Evolutionary conservation across 2,888 invertebrate genomes (phyloP), one percentile per base, ranked within the genome.

Genomic region (Argyresthia albistria): DNA sequence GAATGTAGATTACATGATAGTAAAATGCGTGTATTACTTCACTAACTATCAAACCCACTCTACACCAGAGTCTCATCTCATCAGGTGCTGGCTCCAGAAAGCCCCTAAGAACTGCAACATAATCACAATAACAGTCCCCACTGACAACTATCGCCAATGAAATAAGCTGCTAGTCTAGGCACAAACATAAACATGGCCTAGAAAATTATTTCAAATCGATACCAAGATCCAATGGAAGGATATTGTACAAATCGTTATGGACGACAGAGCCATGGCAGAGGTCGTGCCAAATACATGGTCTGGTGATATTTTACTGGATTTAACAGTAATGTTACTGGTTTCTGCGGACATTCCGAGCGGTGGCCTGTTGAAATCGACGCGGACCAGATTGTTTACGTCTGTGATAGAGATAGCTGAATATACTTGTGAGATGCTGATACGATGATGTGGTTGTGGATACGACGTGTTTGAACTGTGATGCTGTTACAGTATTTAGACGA

Each of bases 341-440:
- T 56, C 53, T 60, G 51, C 51, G 61, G 58, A 62, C 63, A 62
- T 60, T 60, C 60, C 61, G 56, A 51, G 25, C 51, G 53, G 60
- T 59, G 62, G 63, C 61, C 75, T 76, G 76, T 80, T 75, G 82
- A 81, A 81, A 83, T 72, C 76, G 64, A 72, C 79, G 67, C 70
- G 63, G 67, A 75, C 77, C 74, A 76, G 79, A 80, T 81, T 82
- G 81, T 83, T 82, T 83, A 82, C 80, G 78, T 80, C 76, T 75
- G 64, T 76, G 76, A 81, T 81, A 77, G 74, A 80, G 80, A 83
- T 80, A 81, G 76, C 71, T 74, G 71, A 69, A 66, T 66, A 65
- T 70, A 69, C 73, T 67, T 71, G 73, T 69, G 70, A 70, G 70
- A 72, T 73, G 68, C 64, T 60, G 62, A 53, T 50, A 42, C 53